Conservation (phyloP, 2,797 vertebrate genomes). For the Halcyon chelicuti region DNA sequence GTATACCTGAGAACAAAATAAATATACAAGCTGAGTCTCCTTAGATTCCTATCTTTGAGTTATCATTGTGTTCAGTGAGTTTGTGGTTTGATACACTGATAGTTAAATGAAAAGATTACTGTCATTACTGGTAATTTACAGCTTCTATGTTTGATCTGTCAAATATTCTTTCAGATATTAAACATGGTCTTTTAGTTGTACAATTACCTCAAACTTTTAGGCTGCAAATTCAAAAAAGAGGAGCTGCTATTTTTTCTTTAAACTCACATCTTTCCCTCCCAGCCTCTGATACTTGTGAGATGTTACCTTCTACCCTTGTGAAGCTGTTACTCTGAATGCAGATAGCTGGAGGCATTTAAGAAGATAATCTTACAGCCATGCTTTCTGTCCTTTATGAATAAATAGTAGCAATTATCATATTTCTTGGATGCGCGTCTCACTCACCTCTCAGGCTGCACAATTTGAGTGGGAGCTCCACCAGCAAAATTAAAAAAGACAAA, state of each 20-base stretch:
- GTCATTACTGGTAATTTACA: slow-evolving; percentile 55
- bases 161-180: slow-evolving; percentile 7
- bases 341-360: slow-evolving; percentile 25
- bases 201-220: slow-evolving; percentile 22
- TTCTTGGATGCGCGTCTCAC: neutral
- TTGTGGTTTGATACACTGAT: slow-evolving; percentile 58
- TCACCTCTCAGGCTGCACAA: slow-evolving; percentile 6
- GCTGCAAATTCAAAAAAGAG: slow-evolving; percentile 14
- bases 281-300: neutral
- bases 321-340: neutral
- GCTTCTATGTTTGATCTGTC: slow-evolving; percentile 51
- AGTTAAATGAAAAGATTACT: slow-evolving; percentile 44
- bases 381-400: slow-evolving; percentile 29
- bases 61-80: slow-evolving; percentile 30
- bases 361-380: slow-evolving; percentile 7
- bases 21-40: neutral
- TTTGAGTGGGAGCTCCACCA: neutral
- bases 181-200: slow-evolving; percentile 13
- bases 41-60: slow-evolving; percentile 27
- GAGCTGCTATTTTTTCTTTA: slow-evolving; percentile 12
- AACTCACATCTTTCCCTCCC: neutral
- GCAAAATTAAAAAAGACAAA: neutral
- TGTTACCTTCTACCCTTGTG: neutral
- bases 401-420: slow-evolving; percentile 19
- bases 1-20: slow-evolving; percentile 14